These are phyloP conservation scores for Noctua comes DNA, from an alignment of 2,888 invertebrate genomes.

Conservation along the genomic window DNA sequence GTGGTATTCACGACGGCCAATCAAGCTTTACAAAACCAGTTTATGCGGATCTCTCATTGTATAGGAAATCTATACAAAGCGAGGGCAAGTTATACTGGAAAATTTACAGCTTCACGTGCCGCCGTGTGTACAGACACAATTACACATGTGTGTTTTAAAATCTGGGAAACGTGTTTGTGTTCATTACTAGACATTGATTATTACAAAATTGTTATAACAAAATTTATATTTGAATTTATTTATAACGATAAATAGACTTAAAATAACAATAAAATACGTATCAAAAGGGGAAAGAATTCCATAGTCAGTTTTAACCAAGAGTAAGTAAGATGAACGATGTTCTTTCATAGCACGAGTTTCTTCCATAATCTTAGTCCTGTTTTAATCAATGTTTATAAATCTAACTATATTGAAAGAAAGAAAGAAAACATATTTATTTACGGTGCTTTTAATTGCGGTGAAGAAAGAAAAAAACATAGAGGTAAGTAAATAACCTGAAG, in stretches of 20 bases:
- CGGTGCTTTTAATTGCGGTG: too few relatives aligned
- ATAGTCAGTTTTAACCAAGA: background rate
- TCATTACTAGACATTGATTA: background rate
- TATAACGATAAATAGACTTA: background rate
- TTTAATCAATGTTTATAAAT: background rate
- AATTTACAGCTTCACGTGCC: too few relatives aligned
- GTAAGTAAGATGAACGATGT: background rate
- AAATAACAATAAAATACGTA: background rate
- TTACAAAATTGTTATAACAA: background rate
- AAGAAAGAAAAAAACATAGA: too few relatives aligned
- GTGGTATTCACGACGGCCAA: too few relatives aligned
- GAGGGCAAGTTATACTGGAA: too few relatives aligned
- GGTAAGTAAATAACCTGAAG: background rate
- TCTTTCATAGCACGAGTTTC: background rate
- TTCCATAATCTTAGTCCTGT: background rate
- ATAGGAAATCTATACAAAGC: too few relatives aligned
- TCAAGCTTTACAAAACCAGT: too few relatives aligned
- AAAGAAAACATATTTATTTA: too few relatives aligned
- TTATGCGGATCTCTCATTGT: too few relatives aligned
- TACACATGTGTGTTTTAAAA: slow-evolving; percentile 9
- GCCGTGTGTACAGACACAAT: background rate
- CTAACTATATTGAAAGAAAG: too few relatives aligned
- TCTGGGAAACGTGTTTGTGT: slow-evolving; percentile 18
- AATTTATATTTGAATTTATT: background rate
- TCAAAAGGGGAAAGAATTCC: background rate